Percentiles rank a stretch among this genome's conserved stretches.
phyloP scores from a whole-genome alignment of 2,113 vertebrate species.

The Pterophyllum scalare region DNA sequence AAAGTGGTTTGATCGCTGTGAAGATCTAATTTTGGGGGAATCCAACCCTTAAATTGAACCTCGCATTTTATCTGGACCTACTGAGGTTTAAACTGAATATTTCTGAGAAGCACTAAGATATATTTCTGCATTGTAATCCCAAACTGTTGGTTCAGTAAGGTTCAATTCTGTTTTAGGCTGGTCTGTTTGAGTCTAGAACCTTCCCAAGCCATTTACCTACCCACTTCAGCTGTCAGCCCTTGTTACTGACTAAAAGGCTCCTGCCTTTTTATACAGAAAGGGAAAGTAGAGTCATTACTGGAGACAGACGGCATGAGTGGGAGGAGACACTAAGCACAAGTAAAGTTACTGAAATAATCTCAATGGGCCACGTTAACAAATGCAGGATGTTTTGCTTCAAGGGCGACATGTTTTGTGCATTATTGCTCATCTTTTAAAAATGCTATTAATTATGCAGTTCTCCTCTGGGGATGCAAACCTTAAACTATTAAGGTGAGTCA shows the following conservation, averaged over 20 bases:
- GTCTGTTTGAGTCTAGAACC: background rate
- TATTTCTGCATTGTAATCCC: background rate
- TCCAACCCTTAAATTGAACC: background rate
- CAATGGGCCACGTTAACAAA: background rate
- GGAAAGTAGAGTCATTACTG: background rate
- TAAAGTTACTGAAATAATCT: background rate
- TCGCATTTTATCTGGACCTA: background rate
- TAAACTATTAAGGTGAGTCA: background rate
- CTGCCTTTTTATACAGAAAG: background rate
- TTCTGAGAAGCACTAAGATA: background rate
- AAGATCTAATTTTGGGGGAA: background rate
- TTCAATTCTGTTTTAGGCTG: no score
- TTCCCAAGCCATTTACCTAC: background rate
- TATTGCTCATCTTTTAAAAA: slow-evolving; percentile 7
- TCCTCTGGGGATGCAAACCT: background rate
- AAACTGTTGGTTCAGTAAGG: background rate
- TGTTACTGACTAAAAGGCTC: background rate
- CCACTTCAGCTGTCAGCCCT: background rate
- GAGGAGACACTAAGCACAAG: background rate
- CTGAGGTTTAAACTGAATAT: background rate
- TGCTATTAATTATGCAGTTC: background rate
- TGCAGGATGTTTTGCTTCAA: background rate
- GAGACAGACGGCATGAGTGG: background rate
- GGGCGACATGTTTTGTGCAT: background rate
- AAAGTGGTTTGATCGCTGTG: background rate